Evolutionary conservation across 2,113 vertebrate species (phyloP).

Genomic region (Gobiocypris rarus): DNA sequence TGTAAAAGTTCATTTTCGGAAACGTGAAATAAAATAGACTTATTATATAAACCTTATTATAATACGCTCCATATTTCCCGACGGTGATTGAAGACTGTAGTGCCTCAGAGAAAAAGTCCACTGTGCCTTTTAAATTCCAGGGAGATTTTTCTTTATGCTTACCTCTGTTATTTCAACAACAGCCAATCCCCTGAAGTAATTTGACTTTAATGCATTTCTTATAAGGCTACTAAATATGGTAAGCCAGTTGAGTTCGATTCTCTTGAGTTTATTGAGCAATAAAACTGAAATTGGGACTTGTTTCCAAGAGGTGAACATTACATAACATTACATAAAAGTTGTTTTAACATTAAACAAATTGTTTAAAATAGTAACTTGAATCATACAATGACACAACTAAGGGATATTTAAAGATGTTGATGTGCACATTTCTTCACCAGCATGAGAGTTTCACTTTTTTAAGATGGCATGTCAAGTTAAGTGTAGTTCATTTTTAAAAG

Average conservation of each 20-base stretch:
- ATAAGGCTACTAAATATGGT: conserved; percentile 74
- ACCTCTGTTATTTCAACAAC: conserved; percentile 63
- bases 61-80: conserved; percentile 67
- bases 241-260: conserved; percentile 71
- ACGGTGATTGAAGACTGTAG: conserved; percentile 64
- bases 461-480: not conserved
- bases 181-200: conserved; percentile 64
- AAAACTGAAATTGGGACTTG: conserved; percentile 73
- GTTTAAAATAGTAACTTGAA: conserved; percentile 60
- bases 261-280: conserved; percentile 74
- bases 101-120: conserved; percentile 63
- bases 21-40: conserved; percentile 75
- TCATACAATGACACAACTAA: conserved; percentile 22
- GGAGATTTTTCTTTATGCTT: conserved; percentile 56
- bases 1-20: conserved; percentile 73
- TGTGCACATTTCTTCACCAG: too few species aligned
- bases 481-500: not conserved
- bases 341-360: conserved; percentile 52
- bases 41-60: conserved; percentile 67
- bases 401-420: not conserved
- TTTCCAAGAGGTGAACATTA: conserved; percentile 71
- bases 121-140: conserved; percentile 60
- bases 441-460: too few species aligned
- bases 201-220: conserved; percentile 73
- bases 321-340: conserved; percentile 71